These are phyloP conservation scores for Tricholaema leucomelas DNA, from an alignment of 2,113 vertebrate species.

Conservation along the genomic window DNA sequence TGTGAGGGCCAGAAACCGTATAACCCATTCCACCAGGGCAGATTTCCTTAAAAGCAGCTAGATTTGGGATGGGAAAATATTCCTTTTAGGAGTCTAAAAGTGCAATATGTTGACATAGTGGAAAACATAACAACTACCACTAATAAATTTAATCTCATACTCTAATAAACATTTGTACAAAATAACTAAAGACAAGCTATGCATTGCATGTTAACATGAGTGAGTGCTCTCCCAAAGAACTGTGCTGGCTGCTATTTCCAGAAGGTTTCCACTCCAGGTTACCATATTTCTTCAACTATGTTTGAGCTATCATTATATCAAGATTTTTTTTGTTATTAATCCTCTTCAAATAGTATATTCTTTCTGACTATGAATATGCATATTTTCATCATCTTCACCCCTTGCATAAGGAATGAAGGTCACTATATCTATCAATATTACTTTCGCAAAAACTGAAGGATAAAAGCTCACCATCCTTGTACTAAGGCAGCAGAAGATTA, in stretches of 20 bases:
- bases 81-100: slow-evolving; percentile 85
- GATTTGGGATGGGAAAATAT: slow-evolving; percentile 82
- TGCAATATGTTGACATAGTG: slow-evolving; percentile 79
- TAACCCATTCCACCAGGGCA: slow-evolving; percentile 99
- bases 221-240: slow-evolving; percentile 44
- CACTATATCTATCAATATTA: not conserved
- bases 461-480: not conserved
- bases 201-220: slow-evolving; percentile 18
- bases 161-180: slow-evolving; percentile 44
- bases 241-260: not conserved
- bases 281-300: not conserved
- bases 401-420: not conserved
- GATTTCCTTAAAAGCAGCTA: slow-evolving; percentile 98
- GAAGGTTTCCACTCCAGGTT: not conserved
- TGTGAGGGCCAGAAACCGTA: slow-evolving; percentile 90
- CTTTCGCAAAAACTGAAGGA: not conserved
- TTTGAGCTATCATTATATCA: not conserved
- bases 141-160: slow-evolving; percentile 60
- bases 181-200: slow-evolving; percentile 28
- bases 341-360: not conserved
- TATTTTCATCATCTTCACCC: not conserved
- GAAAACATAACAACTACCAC: slow-evolving; percentile 79
- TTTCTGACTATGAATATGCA: not conserved
- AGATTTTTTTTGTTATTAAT: not conserved
- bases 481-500: not conserved